Evolutionary conservation across 2,888 invertebrate species (phyloP), one percentile per base, ranked within the genome.

Genomic region (Chaitophorus viminalis): DNA sequence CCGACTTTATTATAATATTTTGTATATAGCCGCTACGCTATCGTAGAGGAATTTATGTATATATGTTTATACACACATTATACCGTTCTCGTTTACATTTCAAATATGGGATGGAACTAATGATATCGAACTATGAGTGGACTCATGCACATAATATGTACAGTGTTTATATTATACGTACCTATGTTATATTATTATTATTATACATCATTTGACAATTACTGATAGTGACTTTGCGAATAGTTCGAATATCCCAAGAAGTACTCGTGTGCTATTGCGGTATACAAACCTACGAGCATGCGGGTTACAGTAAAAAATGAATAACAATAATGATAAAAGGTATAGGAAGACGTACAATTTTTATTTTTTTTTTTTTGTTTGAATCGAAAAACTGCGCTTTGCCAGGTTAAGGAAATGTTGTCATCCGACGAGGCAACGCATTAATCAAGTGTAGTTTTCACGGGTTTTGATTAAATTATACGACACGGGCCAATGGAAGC

Each of bases 191-290:
- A 78, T 33, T 31, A 77, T 52, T 76, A 18, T 76, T 72, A 36
- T 36, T 6, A 11, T 33, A 33, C 11, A 78, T 33, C 33, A 60
- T 72, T 82, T 82, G 29, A 33, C 82, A 74, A 83, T 83, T 83
- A 83, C 54, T 25, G 82, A 83, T 75, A 75, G 83, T 83, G 83
- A 83, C 83, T 72, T 83, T 29, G 82, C 82, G 83, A 82, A 82
- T 82, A 82, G 39, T 70, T 68, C 52, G 4, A 60, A 60, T 60
- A 70, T 70, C 29, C 29, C 70, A 9, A 82, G 52, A 82, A 81
- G 31, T 31, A 6, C 29, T 68, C 29, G 68, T 29, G 25, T 68
- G 68, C n/a, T 21, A 8, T 46, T 5, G 46, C 39, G 11, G 14
- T 46, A 14, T 46, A 46, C 3, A 14, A 2, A 46, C 3, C 2